phyloP scores from a whole-genome alignment of 2,797 vertebrate species.

The Amniataba percoides region DNA sequence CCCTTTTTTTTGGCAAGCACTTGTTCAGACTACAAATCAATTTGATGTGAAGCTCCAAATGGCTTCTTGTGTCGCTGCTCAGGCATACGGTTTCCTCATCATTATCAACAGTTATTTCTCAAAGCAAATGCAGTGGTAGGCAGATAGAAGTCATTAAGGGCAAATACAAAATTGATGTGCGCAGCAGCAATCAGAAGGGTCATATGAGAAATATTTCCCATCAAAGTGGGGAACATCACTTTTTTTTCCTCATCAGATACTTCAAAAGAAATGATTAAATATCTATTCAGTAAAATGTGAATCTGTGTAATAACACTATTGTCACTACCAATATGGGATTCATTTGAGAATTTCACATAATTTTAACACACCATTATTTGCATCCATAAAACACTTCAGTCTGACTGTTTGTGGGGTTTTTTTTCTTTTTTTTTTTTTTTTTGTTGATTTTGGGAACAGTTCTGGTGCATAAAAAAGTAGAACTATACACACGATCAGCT shows the following conservation, averaged over 20 bases:
- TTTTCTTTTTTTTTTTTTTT: not conserved
- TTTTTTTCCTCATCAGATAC: slow-evolving; percentile 23
- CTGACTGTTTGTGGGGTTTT: too few species aligned
- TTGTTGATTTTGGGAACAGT: not conserved
- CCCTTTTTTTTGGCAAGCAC: not conserved
- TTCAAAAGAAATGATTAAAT: slow-evolving; percentile 25
- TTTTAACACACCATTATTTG: not conserved
- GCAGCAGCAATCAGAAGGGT: slow-evolving; percentile 28
- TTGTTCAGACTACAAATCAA: slow-evolving; percentile 16
- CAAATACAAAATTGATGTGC: slow-evolving; percentile 53
- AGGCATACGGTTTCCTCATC: slow-evolving; percentile 43
- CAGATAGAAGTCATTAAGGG: slow-evolving; percentile 35
- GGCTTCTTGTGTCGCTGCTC: slow-evolving; percentile 25
- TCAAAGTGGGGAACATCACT: slow-evolving; percentile 18
- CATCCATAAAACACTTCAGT: not conserved
- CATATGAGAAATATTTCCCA: slow-evolving; percentile 21
- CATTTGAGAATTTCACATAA: slow-evolving; percentile 1
- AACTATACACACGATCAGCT: too few species aligned
- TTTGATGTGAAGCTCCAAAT: slow-evolving; percentile 19
- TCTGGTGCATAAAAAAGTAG: not conserved
- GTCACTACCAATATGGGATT: not conserved
- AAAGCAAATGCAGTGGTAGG: slow-evolving; percentile 35
- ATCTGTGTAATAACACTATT: not conserved
- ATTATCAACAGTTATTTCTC: slow-evolving; percentile 39
- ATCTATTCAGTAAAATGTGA: slow-evolving; percentile 3